A percentile compares a stretch with the other conserved stretches of the same genome.
Evolutionary conservation across 2,113 vertebrate species (phyloP).

Genomic region (Eolophus roseicapilla): DNA sequence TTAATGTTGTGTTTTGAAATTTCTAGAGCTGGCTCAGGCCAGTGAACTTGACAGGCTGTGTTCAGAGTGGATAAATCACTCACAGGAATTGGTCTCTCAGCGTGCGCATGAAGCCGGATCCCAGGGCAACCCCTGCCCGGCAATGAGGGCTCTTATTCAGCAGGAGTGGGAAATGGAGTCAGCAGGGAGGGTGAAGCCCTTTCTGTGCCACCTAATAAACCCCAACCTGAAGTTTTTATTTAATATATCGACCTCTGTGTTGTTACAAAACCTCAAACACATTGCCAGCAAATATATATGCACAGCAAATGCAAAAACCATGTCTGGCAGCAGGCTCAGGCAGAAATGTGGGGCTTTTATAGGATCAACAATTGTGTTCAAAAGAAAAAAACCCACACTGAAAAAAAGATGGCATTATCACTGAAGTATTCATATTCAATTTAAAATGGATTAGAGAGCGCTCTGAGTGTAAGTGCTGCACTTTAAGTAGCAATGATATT

Average conservation of each 20-base stretch:
- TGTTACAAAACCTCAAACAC: not conserved
- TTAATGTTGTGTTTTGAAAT: not conserved
- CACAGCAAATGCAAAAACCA: not conserved
- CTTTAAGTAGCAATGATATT: slow-evolving; percentile 8
- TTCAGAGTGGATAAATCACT: rapidly evolving
- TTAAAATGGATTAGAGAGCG: slow-evolving; percentile 45
- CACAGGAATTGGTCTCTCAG: rapidly evolving
- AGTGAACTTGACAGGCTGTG: not conserved
- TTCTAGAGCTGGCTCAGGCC: not conserved
- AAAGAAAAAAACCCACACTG: not conserved
- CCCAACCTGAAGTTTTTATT: not conserved
- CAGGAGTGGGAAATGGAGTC: not conserved
- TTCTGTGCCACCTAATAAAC: not conserved
- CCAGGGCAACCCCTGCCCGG: not conserved
- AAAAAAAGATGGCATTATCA: not conserved
- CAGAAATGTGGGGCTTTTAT: not conserved
- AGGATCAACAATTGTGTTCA: not conserved
- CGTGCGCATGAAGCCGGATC: rapidly evolving
- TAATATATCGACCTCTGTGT: not conserved
- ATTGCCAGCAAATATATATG: not conserved
- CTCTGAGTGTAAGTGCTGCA: not conserved
- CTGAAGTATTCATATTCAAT: slow-evolving; percentile 9
- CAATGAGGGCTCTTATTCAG: not conserved
- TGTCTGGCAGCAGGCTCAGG: not conserved
- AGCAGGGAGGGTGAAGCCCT: not conserved